These are phyloP conservation scores for Euura saliciscinereae DNA, from an alignment of 1,140 invertebrate species.

Conservation along the genomic window DNA sequence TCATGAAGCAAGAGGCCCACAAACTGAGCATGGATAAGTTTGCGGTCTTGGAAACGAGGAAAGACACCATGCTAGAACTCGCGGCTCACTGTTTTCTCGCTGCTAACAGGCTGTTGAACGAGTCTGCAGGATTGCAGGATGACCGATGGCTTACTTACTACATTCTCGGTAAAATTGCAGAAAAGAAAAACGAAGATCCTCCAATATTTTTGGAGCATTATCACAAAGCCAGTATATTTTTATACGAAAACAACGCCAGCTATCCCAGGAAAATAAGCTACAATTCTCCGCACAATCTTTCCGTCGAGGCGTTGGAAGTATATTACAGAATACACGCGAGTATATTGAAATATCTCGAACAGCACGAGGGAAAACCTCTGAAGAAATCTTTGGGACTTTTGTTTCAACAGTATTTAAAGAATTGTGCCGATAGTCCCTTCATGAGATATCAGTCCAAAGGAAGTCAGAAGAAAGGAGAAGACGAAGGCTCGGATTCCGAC, in stretches of 20 bases:
- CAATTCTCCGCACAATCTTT: constrained; percentile 79
- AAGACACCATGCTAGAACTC: constrained; percentile 77
- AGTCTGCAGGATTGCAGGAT: constrained; percentile 65
- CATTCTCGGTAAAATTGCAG: constrained; percentile 90
- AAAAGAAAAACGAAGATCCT: constrained; percentile 79
- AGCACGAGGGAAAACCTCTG: constrained; percentile 63
- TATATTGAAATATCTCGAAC: constrained; percentile 84
- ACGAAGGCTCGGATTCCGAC: constrained; percentile 24
- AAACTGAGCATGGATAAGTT: constrained; percentile 80
- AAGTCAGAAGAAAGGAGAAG: constrained; percentile 35
- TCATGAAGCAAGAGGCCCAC: constrained; percentile 80
- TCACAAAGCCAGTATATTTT: constrained; percentile 68
- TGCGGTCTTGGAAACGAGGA: constrained; percentile 74
- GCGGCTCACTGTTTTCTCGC: constrained; percentile 79
- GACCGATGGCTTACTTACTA: constrained; percentile 91
- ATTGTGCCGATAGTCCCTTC: constrained; percentile 53
- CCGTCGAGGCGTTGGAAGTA: constrained; percentile 90
- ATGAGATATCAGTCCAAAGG: constrained; percentile 55
- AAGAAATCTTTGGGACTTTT: constrained; percentile 50
- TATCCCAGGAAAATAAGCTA: constrained; percentile 89
- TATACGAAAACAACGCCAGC: constrained; percentile 80
- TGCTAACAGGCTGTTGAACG: constrained; percentile 65
- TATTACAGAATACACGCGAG: constrained; percentile 84
- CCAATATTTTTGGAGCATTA: constrained; percentile 82
- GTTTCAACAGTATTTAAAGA: constrained; percentile 49